These are phyloP conservation scores for Drosophila borborema DNA, from an alignment of 2,888 invertebrate genomes.

Conservation along the genomic window DNA sequence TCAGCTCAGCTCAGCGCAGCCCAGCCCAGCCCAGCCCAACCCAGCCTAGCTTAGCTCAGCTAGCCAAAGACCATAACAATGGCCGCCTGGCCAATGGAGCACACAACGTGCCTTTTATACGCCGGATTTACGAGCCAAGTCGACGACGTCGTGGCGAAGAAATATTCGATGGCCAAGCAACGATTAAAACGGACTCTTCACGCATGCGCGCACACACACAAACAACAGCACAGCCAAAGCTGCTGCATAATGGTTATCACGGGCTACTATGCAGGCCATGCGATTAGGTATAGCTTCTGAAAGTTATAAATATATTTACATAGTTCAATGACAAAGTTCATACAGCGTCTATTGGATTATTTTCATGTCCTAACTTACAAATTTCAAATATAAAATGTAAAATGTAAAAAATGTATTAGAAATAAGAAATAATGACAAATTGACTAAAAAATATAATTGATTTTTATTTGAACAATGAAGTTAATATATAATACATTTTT, in stretches of 20 bases:
- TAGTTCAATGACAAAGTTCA: too few species aligned
- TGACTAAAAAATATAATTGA: too few species aligned
- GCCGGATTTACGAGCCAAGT: conserved; percentile 77
- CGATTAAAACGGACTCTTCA: conserved; percentile 82
- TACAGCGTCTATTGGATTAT: too few species aligned
- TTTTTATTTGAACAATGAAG: too few species aligned
- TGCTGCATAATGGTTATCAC: conserved; percentile 49
- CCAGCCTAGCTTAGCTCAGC: conserved; percentile 5
- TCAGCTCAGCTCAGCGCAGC: background rate
- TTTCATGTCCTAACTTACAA: too few species aligned
- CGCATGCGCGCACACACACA: conserved; percentile 78
- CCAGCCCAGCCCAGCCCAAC: background rate
- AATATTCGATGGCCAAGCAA: conserved; percentile 79
- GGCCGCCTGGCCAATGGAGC: conserved; percentile 70
- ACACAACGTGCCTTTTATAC: conserved; percentile 75
- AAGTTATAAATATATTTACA: background rate
- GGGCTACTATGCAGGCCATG: conserved; percentile 28
- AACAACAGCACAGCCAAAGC: conserved; percentile 42
- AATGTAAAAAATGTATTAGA: too few species aligned
- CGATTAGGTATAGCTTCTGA: background rate
- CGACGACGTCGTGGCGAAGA: conserved; percentile 77
- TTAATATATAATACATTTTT: too few species aligned
- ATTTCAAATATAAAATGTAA: too few species aligned
- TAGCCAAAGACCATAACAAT: conserved; percentile 63
- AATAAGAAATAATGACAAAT: too few species aligned